phyloP scores from a whole-genome alignment of 2,113 vertebrate species.

The Megaceryle maxima region DNA sequence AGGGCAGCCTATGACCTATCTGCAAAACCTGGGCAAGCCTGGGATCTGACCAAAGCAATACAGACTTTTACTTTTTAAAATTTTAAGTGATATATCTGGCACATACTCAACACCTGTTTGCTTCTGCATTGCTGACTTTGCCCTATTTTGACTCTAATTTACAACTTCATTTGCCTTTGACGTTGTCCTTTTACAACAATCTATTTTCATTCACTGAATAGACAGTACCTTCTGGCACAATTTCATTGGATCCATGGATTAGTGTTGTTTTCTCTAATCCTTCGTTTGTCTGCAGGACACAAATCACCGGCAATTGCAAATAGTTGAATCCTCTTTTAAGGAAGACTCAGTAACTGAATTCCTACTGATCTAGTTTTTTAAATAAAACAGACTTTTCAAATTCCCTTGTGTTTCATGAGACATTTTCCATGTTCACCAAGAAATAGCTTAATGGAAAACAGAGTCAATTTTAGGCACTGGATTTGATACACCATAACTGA shows the following conservation, averaged over 20 bases:
- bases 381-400: not conserved
- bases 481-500: conserved; percentile 19
- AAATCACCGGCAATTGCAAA: not conserved
- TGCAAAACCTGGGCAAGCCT: not conserved
- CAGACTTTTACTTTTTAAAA: not conserved
- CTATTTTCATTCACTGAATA: conserved; percentile 2
- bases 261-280: not conserved
- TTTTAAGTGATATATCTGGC: not conserved
- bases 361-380: not conserved
- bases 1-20: not conserved
- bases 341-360: not conserved
- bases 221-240: not conserved
- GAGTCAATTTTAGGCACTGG: not conserved
- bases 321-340: not conserved
- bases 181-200: not conserved
- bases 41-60: not conserved
- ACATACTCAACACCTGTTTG: not conserved
- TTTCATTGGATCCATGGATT: not conserved
- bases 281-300: not conserved
- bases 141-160: not conserved
- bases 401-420: not conserved
- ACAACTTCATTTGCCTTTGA: conserved; percentile 18
- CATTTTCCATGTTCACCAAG: not conserved
- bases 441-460: not conserved
- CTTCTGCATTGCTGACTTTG: not conserved